phyloP scores from a whole-genome alignment of 2,888 invertebrate genomes.

The Erebia epiphron region DNA sequence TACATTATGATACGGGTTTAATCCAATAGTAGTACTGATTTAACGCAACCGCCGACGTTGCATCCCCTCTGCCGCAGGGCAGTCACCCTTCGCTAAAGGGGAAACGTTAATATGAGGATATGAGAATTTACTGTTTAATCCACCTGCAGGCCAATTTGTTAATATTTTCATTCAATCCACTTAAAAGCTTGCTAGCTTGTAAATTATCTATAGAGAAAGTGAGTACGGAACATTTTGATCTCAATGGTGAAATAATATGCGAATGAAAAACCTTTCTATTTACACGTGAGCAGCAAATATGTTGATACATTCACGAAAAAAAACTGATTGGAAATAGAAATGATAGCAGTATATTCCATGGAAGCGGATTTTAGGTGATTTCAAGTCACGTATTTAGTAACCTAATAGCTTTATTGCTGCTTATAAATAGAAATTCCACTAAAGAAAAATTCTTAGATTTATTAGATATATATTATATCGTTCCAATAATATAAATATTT shows the following conservation, averaged over 20 bases:
- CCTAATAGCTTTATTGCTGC: neutral
- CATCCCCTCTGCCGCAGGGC: constrained; percentile 68
- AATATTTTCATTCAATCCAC: constrained; percentile 82
- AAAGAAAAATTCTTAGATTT: neutral
- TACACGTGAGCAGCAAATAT: constrained; percentile 1
- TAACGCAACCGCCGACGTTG: constrained; percentile 79
- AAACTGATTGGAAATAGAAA: neutral
- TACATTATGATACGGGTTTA: constrained; percentile 62
- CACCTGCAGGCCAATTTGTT: constrained; percentile 81
- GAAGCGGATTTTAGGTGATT: constrained; percentile 9
- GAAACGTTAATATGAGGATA: constrained; percentile 80
- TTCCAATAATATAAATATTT: neutral
- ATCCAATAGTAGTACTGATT: constrained; percentile 77
- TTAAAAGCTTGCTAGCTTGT: constrained; percentile 67
- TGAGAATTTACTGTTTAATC: constrained; percentile 83
- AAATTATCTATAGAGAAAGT: constrained; percentile 50
- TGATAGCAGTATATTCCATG: neutral
- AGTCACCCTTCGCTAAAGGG: constrained; percentile 75
- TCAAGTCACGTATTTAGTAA: neutral
- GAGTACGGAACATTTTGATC: constrained; percentile 39
- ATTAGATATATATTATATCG: neutral
- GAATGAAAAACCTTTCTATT: constrained; percentile 30
- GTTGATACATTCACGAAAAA: neutral
- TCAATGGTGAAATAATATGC: constrained; percentile 32
- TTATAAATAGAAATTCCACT: constrained; percentile 1